Base-by-base conservation (phyloP, 1,140 invertebrate species). In the Dreissena polymorpha region DNA sequence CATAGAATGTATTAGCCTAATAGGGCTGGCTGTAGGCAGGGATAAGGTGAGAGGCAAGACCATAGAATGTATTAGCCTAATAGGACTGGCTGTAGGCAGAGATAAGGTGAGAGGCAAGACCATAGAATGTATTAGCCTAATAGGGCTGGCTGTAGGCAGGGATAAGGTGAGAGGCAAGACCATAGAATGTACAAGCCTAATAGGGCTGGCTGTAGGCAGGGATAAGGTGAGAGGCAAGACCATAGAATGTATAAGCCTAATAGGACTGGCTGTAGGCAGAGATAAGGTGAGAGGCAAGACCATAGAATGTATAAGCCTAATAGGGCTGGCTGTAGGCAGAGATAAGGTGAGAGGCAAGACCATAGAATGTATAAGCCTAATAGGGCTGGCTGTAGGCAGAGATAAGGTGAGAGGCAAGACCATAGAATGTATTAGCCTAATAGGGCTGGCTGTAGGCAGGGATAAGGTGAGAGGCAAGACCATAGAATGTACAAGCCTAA, bases 1-100 rank as follows among this genome's bases (percentile, higher is more conserved):
- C 0, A 99, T 99, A 86, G 99, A 99, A 93, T 99, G 99, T 91
- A 98, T 99, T 50, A 99, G 98, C 92, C 94, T 99, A 29, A 99
- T 99, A 92, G 99, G 98, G 21, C 94, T 99, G 84, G 99, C 99
- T 84, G 99, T 99, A 73, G 99, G n/a, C n/a, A n/a, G n/a, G n/a
- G n/a, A n/a, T n/a, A n/a, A n/a, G n/a, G n/a, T 99, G 8, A 94
- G 99, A 69, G 98, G 95, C 16, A 99, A 99, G 93, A 98, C 98
- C 0, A 99, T 99, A 86, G 99, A 99, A 93, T 99, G 99, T 91
- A 98, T 99, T 50, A 99, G 98, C 92, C 94, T 99, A 29, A 99
- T 99, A 92, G 99, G 98, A 21, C 94, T 99, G 84, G 99, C 99
- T 84, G 99, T 99, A 73, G 99, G n/a, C n/a, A n/a, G n/a, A n/a